Conservation (phyloP, 2,888 invertebrate genomes). For the Cylloceria caligata region DNA sequence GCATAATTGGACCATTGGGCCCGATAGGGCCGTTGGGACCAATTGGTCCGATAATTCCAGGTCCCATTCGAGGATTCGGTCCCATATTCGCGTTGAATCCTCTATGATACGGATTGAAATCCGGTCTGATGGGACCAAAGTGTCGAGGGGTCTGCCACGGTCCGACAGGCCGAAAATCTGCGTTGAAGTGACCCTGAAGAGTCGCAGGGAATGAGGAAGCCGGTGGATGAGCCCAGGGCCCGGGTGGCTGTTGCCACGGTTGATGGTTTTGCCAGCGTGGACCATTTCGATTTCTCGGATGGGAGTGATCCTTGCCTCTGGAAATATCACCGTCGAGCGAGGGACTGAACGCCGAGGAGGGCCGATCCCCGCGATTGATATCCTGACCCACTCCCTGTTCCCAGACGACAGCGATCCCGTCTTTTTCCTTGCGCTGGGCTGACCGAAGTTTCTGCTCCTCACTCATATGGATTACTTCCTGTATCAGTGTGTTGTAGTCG, state of each 20-base stretch:
- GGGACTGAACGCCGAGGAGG: conserved; percentile 73
- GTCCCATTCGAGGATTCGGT: conserved; percentile 77
- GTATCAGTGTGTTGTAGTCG: conserved; percentile 91
- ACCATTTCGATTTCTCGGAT: conserved; percentile 81
- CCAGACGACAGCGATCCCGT: conserved; percentile 85
- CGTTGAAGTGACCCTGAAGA: conserved; percentile 76
- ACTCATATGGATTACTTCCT: conserved; percentile 91
- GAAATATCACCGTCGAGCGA: conserved; percentile 83
- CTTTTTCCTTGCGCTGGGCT: conserved; percentile 90
- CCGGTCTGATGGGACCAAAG: conserved; percentile 81
- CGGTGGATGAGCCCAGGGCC: conserved; percentile 80
- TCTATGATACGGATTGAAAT: conserved; percentile 79
- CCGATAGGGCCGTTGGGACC: conserved; percentile 71
- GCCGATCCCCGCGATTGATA: conserved; percentile 71
- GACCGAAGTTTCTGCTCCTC: conserved; percentile 92
- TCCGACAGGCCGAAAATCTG: conserved; percentile 80
- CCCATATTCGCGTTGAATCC: conserved; percentile 78
- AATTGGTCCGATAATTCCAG: conserved; percentile 74
- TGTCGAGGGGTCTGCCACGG: conserved; percentile 83
- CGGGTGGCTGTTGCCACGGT: conserved; percentile 78
- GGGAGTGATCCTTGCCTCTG: conserved; percentile 79
- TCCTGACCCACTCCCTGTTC: conserved; percentile 77
- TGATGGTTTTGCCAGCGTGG: conserved; percentile 80
- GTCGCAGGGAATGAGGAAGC: conserved; percentile 82
- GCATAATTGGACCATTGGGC: conserved; percentile 74